phyloP scores from a whole-genome alignment of 2,113 vertebrate genomes.

The Neomonachus schauinslandi region DNA sequence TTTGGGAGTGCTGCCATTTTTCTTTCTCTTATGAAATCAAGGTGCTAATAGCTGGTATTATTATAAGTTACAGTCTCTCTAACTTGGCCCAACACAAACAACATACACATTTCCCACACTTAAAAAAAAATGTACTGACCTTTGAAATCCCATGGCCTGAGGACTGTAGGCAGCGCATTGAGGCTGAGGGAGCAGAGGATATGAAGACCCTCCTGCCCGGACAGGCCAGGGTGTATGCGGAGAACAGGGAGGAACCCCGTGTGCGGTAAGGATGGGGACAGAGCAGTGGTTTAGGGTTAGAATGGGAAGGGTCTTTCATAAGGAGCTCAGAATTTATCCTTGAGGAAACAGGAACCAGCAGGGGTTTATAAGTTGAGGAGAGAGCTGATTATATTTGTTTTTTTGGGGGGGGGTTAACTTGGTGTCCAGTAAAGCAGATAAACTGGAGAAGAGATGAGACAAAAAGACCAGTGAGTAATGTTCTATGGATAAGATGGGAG shows the following conservation, averaged over 20 bases:
- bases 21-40: conserved; percentile 32
- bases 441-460: not conserved
- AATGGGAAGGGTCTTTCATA: not conserved
- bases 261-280: not conserved
- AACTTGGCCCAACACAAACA: not conserved
- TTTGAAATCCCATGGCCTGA: not conserved
- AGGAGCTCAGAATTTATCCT: not conserved
- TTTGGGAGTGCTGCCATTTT: not conserved
- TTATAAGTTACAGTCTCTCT: not conserved
- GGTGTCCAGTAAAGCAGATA: not conserved
- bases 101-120: not conserved
- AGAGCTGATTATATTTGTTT: not conserved
- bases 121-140: not conserved
- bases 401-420: not conserved
- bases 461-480: not conserved
- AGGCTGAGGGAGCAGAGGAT: accelerated
- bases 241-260: accelerated
- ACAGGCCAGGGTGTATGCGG: accelerated
- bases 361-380: not conserved
- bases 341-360: not conserved
- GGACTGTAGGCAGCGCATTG: accelerated
- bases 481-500: not conserved
- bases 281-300: not conserved
- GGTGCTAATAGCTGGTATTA: not conserved
- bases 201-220: not conserved